Percentiles rank a stretch among this genome's conserved stretches.
Evolutionary conservation across 2,888 invertebrate genomes (phyloP).

Genomic region (Amblyjoppa fuscipennis): DNA sequence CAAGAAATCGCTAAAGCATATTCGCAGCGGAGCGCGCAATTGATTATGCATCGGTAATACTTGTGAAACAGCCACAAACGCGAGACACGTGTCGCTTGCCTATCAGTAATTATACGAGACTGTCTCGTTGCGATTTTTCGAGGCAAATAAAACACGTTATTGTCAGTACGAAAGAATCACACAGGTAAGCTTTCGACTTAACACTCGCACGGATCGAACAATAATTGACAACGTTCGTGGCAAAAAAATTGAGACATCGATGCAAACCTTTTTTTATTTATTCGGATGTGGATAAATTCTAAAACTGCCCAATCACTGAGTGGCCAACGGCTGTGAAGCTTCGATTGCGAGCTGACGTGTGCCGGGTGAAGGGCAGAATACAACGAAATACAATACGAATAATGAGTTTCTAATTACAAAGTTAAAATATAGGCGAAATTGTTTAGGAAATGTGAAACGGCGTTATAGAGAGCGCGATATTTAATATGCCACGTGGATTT

Average conservation of each 20-base stretch:
- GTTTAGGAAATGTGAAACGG: slow-evolving; percentile 6
- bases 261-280: not conserved
- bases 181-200: not conserved
- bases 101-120: not conserved
- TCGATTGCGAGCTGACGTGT: not conserved
- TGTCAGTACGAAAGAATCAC: not conserved
- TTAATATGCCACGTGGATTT: slow-evolving; percentile 15
- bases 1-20: not conserved
- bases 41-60: slow-evolving; percentile 27
- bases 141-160: not conserved
- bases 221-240: not conserved
- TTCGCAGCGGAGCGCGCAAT: slow-evolving; percentile 3
- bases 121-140: not conserved
- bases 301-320: not conserved
- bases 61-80: not conserved
- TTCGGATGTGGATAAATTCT: not conserved
- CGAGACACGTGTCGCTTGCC: slow-evolving; percentile 2
- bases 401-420: slow-evolving; percentile 20
- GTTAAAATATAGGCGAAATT: not conserved
- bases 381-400: slow-evolving; percentile 21
- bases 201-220: not conserved
- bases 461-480: not conserved
- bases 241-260: not conserved
- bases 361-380: not conserved
- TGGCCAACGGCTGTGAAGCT: not conserved